Evolutionary conservation across 2,797 vertebrate genomes (phyloP), one percentile per base, ranked within the genome.

Genomic region (Phaenicophaeus curvirostris): DNA sequence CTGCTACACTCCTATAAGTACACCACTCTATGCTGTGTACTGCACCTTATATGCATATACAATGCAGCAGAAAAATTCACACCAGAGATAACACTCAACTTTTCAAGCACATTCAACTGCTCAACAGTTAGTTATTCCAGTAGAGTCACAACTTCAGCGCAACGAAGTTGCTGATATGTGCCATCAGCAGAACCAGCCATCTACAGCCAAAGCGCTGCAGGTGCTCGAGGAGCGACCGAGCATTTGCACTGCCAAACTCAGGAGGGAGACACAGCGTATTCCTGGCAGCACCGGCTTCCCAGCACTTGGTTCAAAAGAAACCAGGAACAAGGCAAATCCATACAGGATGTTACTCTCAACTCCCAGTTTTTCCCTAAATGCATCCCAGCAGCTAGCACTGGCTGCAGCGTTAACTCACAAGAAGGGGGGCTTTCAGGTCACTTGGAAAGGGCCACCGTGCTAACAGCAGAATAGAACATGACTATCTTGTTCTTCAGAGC

Each of bases 211-310:
- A 17, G 68, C 3, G 30, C 57, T 65, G 65, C 48, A 68, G 51
- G 8, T 13, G 19, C 58, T 63, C 27, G 44, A 27, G 12, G 18
- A 74, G 20, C 1, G 8, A 42, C 37, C 0, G 6, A 62, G 20
- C 8, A 50, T 17, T 19, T 5, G 37, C 9, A 13, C 16, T 41
- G 44, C 24, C 46, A 24, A 9, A 27, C 7, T 46, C 54, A 13
- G 35, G 39, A 31, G 35, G 66, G 53, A 41, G 65, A 27, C 1
- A 35, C 1, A 1, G 9, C 3, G 11, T 7, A 58, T 48, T 10
- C 20, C 24, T 0, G 0, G 31, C 19, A 42, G 4, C 23, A 15
- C 14, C 2, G 2, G 27, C 1, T 30, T 21, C 42, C 44, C 42
- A 75, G 59, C 14, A 15, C 21, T 54, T 25, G 20, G 46, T 5